Base-by-base conservation (phyloP, 1,140 invertebrate species). In the Bradynema listronoti region DNA sequence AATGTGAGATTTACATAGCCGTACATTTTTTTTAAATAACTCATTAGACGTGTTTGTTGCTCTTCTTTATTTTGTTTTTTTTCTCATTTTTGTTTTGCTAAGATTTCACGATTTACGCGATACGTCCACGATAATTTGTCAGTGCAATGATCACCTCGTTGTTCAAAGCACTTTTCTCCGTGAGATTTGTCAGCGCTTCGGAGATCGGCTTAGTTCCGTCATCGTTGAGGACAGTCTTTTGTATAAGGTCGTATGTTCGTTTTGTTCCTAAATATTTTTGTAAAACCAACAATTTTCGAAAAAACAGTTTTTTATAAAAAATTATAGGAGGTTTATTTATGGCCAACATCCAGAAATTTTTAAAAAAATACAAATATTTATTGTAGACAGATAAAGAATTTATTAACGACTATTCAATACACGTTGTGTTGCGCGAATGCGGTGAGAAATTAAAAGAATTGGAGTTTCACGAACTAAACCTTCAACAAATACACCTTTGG, bases 341-440 rank as follows among this genome's bases (percentile, higher is more conserved):
- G 36, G 36, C 36, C 36, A 14, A 14, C 36, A 19, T 19, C 36
- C 36, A 39, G n/a, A 39, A 39, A 14, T 14, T 19, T 39, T 39
- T 14, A 14, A 39, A 14, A 49, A 11, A 9, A 49, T 19, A 11
- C 29, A 11, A n/a, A 49, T 14, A 9, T 49, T 11, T 24, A 11
- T 16, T 30, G 11, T 49, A 49, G 46, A 22, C 46, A n/a, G 29
- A 49, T 49, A n/a, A 49, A 30, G 46, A 49, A n/a, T 11, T 14
- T 11, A 24, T 55, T 4, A n/a, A 22, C 5, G 52, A 55, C 33
- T 50, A 16, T 5, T 7, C 32, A 9, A n/a, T 55, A 2, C 16
- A 43, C 3, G 33, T 46, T 4, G 52, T 43, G 25, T 45, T 55
- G 2, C 33, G 52, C 4, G 52, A 55, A 55, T 55, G 52, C n/a